Evolutionary conservation across 2,797 vertebrate genomes (phyloP).

Genomic region (Buphagus erythrorhynchus): DNA sequence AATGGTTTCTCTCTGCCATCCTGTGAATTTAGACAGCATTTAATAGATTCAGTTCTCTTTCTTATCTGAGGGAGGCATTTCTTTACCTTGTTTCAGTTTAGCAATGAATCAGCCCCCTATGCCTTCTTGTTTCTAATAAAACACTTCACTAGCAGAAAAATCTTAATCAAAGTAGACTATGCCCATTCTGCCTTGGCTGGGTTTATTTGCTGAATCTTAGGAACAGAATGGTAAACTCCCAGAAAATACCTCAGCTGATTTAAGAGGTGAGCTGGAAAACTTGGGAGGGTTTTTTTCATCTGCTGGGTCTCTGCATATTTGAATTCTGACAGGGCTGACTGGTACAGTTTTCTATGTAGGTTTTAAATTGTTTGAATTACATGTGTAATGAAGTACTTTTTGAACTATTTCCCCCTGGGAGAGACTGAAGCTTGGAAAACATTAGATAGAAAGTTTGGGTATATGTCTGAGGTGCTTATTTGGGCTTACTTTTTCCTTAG

Average conservation of each 20-base stretch:
- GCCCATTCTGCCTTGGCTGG: background rate
- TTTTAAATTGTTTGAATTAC: background rate
- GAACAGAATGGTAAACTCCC: background rate
- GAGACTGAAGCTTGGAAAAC: background rate
- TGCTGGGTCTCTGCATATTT: background rate
- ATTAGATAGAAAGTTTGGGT: background rate
- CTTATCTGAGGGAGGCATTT: background rate
- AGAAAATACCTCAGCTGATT: background rate
- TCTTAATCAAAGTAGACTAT: background rate
- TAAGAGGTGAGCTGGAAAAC: background rate
- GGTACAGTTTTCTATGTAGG: background rate
- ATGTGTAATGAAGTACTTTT: background rate
- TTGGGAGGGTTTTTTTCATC: background rate
- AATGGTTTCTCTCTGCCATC: background rate
- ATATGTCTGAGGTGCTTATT: background rate
- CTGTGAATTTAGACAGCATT: background rate
- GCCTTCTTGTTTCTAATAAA: background rate
- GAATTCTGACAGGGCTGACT: background rate
- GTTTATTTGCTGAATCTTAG: slow-evolving; percentile 24
- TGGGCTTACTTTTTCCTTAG: background rate
- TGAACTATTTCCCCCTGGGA: background rate
- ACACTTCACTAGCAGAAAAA: background rate
- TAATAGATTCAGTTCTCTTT: background rate
- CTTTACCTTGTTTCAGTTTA: background rate
- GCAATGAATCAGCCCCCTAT: background rate